A percentile compares a stretch with the other conserved stretches of the same genome.
phyloP scores from a whole-genome alignment of 2,888 invertebrate genomes.

The Saturnia japonica region DNA sequence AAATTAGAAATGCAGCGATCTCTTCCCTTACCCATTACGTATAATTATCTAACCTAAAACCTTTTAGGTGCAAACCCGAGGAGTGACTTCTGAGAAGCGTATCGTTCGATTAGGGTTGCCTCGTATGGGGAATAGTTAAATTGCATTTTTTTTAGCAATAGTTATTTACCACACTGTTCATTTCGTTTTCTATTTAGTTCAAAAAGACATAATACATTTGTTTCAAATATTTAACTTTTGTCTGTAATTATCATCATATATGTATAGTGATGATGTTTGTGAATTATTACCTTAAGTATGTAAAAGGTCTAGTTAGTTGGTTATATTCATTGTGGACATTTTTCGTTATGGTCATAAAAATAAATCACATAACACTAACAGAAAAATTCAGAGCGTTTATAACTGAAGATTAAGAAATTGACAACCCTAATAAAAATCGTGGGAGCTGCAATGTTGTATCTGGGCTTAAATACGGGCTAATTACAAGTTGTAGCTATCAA shows the following conservation, averaged over 20 bases:
- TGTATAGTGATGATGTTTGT: too few relatives aligned
- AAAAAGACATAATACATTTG: too few relatives aligned
- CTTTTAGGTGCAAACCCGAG: slow-evolving; percentile 72
- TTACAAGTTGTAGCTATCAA: slow-evolving; percentile 75
- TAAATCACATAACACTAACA: too few relatives aligned
- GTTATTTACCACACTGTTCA: neutral
- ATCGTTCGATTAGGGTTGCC: slow-evolving; percentile 44
- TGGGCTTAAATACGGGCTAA: slow-evolving; percentile 69
- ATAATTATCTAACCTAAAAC: slow-evolving; percentile 81
- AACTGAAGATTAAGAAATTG: slow-evolving; percentile 1
- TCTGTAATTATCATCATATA: too few relatives aligned
- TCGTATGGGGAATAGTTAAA: slow-evolving; percentile 5
- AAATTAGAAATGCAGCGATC: slow-evolving; percentile 52
- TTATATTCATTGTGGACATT: too few relatives aligned
- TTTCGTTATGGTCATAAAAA: too few relatives aligned
- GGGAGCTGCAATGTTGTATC: slow-evolving; percentile 61
- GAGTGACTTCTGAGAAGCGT: slow-evolving; percentile 74
- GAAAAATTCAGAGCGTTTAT: neutral
- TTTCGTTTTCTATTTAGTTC: too few relatives aligned
- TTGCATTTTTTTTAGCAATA: neutral
- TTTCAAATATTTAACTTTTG: too few relatives aligned
- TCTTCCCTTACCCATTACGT: slow-evolving; percentile 59
- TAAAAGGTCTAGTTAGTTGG: too few relatives aligned
- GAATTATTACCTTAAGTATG: too few relatives aligned
- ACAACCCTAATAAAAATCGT: slow-evolving; percentile 50